Evolutionary conservation across 2,113 vertebrate genomes (phyloP), one percentile per base, ranked within the genome.

Genomic region (Amphilophus citrinellus): DNA sequence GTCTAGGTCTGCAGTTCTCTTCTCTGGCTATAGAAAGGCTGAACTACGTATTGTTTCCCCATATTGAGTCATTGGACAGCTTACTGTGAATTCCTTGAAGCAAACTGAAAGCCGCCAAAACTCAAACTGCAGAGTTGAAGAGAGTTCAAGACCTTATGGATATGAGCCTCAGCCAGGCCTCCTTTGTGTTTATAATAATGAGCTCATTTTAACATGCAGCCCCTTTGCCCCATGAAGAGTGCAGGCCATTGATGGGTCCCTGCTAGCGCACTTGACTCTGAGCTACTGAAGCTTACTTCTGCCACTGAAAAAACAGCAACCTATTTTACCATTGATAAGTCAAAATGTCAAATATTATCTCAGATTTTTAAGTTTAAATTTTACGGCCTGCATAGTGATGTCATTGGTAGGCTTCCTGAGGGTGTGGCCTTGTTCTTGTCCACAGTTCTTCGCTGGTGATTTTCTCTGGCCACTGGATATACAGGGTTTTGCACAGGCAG

Each of bases 281-380:
- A 30, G 42, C 39, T 66, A 1, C 9, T n/a, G 37, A 66, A 66
- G n/a, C 22, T 27, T 68, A 14, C 39, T 47, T 50, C 65, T 27
- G 9, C 65, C 42, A 50, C 27, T 9, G 22, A 68, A 39, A 39
- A 39, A 39, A 8, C 5, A 37, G 7, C 37, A 37, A 27, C 27
- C 27, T 18, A 5, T 1, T 0, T 1, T 27, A 0, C 22, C 39
- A 27, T 68, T 39, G 22, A 27, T 47, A 24, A 27, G 39, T 68
- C 14, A 47, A 68, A 68, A 6, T 47, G 27, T 47, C 1, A 27
- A n/a, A 39, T 68, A 68, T 66, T 47, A 27, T 66, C 24, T 10
- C 24, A 27, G 22, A 68, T 44, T 47, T 68, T 68, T 68, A 39
- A 68, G 39, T 68, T 68, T 35, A 35, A 35, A 35, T 35, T 35